Base-by-base conservation (phyloP, 2,797 vertebrate genomes). In the Crenuchus spilurus region DNA sequence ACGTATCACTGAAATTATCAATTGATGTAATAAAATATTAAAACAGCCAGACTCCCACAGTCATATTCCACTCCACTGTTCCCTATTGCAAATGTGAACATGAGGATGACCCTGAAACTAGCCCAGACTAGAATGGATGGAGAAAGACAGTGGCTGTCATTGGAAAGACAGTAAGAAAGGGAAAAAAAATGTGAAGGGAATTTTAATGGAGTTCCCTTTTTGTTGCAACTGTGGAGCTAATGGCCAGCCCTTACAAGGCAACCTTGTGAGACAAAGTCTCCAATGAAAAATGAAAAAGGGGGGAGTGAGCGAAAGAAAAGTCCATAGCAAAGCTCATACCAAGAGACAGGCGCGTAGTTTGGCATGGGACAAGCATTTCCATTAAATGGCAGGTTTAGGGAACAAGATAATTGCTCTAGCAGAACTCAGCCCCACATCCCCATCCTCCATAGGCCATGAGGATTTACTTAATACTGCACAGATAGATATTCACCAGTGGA, bases 401-500 rank as follows among this genome's bases (percentile, higher is more conserved):
- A 93, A 92, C 90, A 92, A 88, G 89, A 90, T 91, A 88, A 92
- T 91, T 90, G 82, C 83, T 92, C 81, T 82, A 87, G 83, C 88
- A 92, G 87, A 92, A 83, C 82, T 79, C 69, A 79, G 77, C 78
- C 70, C 80, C 82, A 79, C 83, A 68, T 55, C 70, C 79, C 33
- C 39, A 18, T 82, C 65, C 54, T 72, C 82, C 82, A n/a, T 46
- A 72, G 49, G 46, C 42, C 67, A 71, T 70, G 68, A 46, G 35
- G 24, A 55, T 75, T 62, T 75, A 68, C 48, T 70, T 70, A 63
- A 42, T 63, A 65, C 60, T 66, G 68, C 42, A 71, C 44, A 41
- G 42, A 51, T 33, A 71, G 61, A 58, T 44, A 58, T 70, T 76
- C 67, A 52, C 24, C 61, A 54, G 48, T 63, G 30, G 18, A 66